Percentiles rank a stretch among this genome's conserved stretches.
Conservation (phyloP, 2,888 invertebrate genomes). For the Griposia aprilina region DNA sequence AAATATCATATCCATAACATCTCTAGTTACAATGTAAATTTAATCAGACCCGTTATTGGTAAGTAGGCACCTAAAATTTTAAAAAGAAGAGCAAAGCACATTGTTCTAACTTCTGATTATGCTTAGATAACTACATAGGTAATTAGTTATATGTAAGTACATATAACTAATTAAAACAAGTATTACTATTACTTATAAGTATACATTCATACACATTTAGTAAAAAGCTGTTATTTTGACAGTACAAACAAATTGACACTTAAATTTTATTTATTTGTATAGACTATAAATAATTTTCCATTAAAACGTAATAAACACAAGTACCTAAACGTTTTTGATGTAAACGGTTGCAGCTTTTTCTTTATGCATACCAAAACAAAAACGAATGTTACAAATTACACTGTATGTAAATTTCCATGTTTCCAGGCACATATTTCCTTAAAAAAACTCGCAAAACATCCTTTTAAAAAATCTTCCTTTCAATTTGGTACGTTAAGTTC, state of each 20-base stretch:
- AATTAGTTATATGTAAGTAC: too few relatives aligned
- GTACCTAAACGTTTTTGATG: background rate
- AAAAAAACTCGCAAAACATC: conserved; percentile 55
- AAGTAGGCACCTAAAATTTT: background rate
- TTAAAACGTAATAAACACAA: conserved; percentile 15
- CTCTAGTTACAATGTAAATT: too few relatives aligned
- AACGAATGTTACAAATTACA: conserved; percentile 33
- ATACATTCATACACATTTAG: too few relatives aligned
- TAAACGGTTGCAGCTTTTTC: background rate
- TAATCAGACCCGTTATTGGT: background rate
- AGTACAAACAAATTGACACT: too few relatives aligned
- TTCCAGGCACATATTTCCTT: conserved; percentile 22
- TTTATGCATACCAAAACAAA: conserved; percentile 19
- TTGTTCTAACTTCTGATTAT: background rate
- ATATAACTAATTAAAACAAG: conserved; percentile 1
- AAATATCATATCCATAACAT: too few relatives aligned
- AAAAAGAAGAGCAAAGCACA: background rate
- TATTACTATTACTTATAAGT: too few relatives aligned
- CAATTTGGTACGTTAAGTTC: conserved; percentile 78
- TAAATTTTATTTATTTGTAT: too few relatives aligned
- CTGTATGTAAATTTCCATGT: conserved; percentile 44
- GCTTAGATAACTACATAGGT: background rate
- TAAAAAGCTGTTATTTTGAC: too few relatives aligned
- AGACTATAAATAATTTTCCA: too few relatives aligned
- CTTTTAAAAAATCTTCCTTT: conserved; percentile 65